phyloP scores from a whole-genome alignment of 2,113 vertebrate genomes.

The Marmota flaviventris region DNA sequence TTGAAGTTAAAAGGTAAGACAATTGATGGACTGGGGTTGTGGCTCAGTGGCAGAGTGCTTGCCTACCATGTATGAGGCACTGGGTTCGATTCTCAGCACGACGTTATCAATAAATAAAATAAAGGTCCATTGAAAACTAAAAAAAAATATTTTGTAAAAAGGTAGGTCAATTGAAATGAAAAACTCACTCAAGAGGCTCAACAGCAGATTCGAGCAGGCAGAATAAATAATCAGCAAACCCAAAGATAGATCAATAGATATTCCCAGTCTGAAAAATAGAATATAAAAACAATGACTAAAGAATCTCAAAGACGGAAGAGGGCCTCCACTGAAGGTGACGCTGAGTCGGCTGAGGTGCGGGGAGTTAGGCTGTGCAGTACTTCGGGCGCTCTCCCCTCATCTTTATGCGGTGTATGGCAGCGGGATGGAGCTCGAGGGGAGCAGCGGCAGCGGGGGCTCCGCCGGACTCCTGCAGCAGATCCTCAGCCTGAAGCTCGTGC shows the following conservation, averaged over 20 bases:
- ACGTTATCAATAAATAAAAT: too few species aligned
- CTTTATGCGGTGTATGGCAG: conserved; percentile 76
- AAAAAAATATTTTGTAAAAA: too few species aligned
- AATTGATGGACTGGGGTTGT: neutral
- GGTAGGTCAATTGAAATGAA: neutral
- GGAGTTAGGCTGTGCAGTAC: neutral
- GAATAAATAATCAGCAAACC: neutral
- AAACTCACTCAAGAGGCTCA: neutral
- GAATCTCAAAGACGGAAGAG: neutral
- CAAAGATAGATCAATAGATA: neutral
- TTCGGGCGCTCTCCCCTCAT: neutral
- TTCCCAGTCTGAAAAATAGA: neutral
- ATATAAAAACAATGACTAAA: neutral
- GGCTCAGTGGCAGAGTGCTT: too few species aligned
- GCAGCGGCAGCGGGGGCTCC: conserved; percentile 72
- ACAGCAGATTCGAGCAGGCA: conserved; percentile 20
- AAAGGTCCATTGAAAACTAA: too few species aligned
- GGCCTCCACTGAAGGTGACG: conserved; percentile 41
- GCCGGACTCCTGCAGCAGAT: conserved; percentile 89
- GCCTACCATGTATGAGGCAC: too few species aligned
- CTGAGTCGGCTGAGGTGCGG: neutral
- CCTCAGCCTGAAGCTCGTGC: conserved; percentile 89
- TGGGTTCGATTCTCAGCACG: too few species aligned
- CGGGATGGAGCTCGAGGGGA: conserved; percentile 84
- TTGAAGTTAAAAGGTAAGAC: neutral